Evolutionary conservation across 2,113 vertebrate species (phyloP), one percentile per base, ranked within the genome.

Genomic region (Glaucomys volans): DNA sequence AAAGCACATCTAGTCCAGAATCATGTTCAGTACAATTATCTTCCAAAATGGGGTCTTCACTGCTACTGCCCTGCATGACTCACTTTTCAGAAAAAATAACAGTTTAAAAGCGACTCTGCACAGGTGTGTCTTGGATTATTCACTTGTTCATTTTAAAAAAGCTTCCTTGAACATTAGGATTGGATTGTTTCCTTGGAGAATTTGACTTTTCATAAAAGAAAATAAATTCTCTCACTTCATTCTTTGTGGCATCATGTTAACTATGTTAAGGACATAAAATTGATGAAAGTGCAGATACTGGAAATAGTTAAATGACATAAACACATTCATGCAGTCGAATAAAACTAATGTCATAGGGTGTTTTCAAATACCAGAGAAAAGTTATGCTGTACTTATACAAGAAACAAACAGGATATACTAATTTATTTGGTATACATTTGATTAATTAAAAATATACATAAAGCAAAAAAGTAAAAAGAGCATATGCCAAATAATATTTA

Each of bases 191-290:
- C 1, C 20, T 69, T 12, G 32, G 44, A 90, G 10, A 80, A 71
- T 69, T 87, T 90, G 74, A 90, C 22, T 72, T 69, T 64, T 28
- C 2, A 8, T 81, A 91, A 96, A 87, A 69, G 67, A 86, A 95
- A 91, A 54, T 40, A 44, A 20, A 22, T n/a, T n/a, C n/a, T 44
- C 74, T 71, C 76, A 40, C 37, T 91, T 77, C 62, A 86, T 86
- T 88, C 44, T 69, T 20, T 62, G 16, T 32, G 20, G 2, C 40
- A 86, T 72, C 16, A 32, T 87, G 66, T 37, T 87, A 87, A 92
- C 32, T 84, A 9, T n/a, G 22, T 5, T 40, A 92, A n/a, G n/a
- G n/a, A 30, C 26, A 42, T 16, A 32, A 96, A 94, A 87, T 54
- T 37, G 52, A 67, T 62, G 3, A 95, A 97, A 92, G 81, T n/a